These are phyloP conservation scores for Drosophila ambigua DNA, from an alignment of 1,140 invertebrate species.

Conservation along the genomic window DNA sequence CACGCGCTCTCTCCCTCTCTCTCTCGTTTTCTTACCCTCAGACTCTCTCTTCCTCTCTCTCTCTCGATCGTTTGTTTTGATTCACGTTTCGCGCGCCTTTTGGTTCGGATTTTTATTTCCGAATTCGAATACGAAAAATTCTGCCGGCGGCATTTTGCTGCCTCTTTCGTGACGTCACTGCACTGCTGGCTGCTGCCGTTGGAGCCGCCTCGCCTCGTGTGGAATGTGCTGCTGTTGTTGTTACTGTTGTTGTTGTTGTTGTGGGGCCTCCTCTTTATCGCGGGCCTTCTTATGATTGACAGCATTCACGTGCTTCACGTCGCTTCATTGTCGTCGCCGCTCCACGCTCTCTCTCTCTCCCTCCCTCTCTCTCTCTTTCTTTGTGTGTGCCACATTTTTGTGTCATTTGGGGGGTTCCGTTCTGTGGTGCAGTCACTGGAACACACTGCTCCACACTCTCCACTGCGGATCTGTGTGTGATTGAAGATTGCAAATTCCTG, in stretches of 20 bases:
- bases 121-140: constrained; percentile 32
- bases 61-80: constrained; percentile 73
- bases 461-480: constrained; percentile 9
- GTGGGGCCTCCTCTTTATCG: constrained; percentile 20
- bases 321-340: constrained; percentile 31
- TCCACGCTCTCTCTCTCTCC: neutral
- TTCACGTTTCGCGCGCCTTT: constrained; percentile 67
- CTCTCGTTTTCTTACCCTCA: neutral
- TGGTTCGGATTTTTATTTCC: constrained; percentile 36
- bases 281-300: constrained; percentile 66
- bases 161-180: constrained; percentile 61
- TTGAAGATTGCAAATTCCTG: constrained; percentile 45
- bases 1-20: neutral
- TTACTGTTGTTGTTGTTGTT: constrained; percentile 15
- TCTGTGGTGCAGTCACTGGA: constrained; percentile 27
- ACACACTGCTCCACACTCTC: neutral
- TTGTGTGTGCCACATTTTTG: constrained; percentile 10
- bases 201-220: neutral
- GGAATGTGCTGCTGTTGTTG: constrained; percentile 31
- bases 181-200: too few relatives aligned
- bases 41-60: constrained; percentile 3
- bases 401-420: constrained; percentile 1
- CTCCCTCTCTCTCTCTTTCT: neutral
- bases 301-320: constrained; percentile 79
- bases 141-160: constrained; percentile 70